Percentiles rank a stretch among this genome's conserved stretches.
Evolutionary conservation across 1,140 invertebrate genomes (phyloP).

Genomic region (Pogonognathellus flavescens): DNA sequence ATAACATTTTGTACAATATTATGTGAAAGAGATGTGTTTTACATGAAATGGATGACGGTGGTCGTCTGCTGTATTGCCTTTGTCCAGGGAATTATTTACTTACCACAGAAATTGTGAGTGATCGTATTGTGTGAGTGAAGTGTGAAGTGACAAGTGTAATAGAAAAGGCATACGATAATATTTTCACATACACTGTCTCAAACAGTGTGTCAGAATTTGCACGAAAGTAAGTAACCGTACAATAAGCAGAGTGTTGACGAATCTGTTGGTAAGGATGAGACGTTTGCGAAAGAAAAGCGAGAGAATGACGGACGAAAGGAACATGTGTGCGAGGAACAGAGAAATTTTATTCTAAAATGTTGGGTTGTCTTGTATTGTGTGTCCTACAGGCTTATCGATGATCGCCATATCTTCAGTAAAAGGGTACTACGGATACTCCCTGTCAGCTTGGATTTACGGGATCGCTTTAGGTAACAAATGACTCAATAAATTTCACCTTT

Average conservation of each 20-base stretch:
- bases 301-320: neutral
- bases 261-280: neutral
- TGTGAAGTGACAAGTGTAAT: neutral
- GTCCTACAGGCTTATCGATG: constrained; percentile 64
- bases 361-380: constrained; percentile 51
- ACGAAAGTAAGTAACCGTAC: neutral
- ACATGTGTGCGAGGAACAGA: neutral
- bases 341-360: constrained; percentile 48
- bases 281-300: neutral
- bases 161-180: too few relatives aligned
- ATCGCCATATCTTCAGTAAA: constrained; percentile 65
- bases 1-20: too few relatives aligned
- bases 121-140: constrained; percentile 17
- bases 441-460: constrained; percentile 67
- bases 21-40: neutral
- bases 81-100: constrained; percentile 5
- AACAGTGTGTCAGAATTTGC: too few relatives aligned
- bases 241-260: neutral
- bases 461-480: constrained; percentile 64
- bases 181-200: too few relatives aligned
- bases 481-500: constrained; percentile 56
- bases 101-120: neutral
- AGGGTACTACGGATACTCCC: constrained; percentile 80
- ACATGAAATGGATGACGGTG: neutral
- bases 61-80: too few relatives aligned